Evolutionary conservation across 2,113 vertebrate genomes (phyloP).

Genomic region (Edolisoma coerulescens): DNA sequence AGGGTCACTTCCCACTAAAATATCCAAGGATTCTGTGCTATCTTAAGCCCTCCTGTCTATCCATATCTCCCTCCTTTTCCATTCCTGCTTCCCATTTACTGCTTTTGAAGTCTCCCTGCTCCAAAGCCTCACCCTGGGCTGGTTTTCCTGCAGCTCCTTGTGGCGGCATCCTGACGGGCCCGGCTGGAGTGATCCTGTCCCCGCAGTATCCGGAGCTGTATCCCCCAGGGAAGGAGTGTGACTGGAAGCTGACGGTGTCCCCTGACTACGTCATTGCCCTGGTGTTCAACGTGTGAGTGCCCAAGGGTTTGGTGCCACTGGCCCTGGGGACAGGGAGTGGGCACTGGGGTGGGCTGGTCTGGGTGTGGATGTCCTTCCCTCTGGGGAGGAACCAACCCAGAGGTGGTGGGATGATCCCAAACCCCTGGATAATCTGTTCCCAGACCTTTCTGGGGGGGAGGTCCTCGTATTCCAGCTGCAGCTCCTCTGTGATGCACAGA

Average conservation of each 20-base stretch:
- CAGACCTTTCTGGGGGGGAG: rapidly evolving
- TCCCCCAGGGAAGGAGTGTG: slow-evolving; percentile 92
- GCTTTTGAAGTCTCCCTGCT: not conserved
- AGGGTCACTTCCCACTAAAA: not conserved
- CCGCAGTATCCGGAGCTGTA: slow-evolving; percentile 94
- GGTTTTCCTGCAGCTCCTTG: slow-evolving; percentile 83
- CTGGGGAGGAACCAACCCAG: not conserved
- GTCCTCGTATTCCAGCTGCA: rapidly evolving
- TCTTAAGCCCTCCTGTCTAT: rapidly evolving
- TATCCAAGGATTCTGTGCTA: rapidly evolving
- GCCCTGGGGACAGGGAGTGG: not conserved
- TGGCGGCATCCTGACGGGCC: slow-evolving; percentile 88
- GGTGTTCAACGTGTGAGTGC: slow-evolving; percentile 87
- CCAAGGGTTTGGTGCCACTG: rapidly evolving
- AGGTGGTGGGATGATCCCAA: rapidly evolving
- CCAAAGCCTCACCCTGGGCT: not conserved
- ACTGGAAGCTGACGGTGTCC: slow-evolving; percentile 91
- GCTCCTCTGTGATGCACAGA: rapidly evolving
- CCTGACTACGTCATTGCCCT: slow-evolving; percentile 93
- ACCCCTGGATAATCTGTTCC: not conserved
- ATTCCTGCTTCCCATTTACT: not conserved
- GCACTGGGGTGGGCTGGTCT: not conserved
- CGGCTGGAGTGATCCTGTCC: slow-evolving; percentile 90
- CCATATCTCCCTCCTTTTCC: not conserved
- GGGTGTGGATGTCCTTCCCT: not conserved